These are phyloP conservation scores for Hyles euphorbiae DNA, from an alignment of 1,140 invertebrate genomes.

Conservation along the genomic window DNA sequence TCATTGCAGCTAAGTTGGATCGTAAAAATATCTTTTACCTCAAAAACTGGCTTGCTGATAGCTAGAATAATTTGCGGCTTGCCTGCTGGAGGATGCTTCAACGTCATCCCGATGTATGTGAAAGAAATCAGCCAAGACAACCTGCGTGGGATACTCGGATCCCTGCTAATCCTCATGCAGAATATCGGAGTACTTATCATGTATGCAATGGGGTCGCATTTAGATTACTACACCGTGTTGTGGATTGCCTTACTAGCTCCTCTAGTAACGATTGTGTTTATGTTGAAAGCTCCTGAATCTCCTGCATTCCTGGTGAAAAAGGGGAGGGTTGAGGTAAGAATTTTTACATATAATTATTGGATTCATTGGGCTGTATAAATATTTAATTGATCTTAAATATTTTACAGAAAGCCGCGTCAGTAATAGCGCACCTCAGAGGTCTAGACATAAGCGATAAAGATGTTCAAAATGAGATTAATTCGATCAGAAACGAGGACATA, in stretches of 20 bases:
- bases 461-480: slow-evolving; percentile 21
- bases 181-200: slow-evolving; percentile 35
- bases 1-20: slow-evolving; percentile 26
- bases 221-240: slow-evolving; percentile 50
- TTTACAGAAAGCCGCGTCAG: slow-evolving; percentile 25
- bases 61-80: slow-evolving; percentile 21
- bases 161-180: slow-evolving; percentile 15
- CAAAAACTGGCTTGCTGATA: slow-evolving; percentile 13
- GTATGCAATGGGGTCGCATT: slow-evolving; percentile 73
- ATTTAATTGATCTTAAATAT: no score
- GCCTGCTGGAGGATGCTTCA: slow-evolving; percentile 20
- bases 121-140: slow-evolving; percentile 28
- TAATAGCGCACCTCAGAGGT: slow-evolving; percentile 19
- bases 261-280: slow-evolving; percentile 13
- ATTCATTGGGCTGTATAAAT: no score
- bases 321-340: slow-evolving; percentile 23
- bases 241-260: slow-evolving; percentile 21
- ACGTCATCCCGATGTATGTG: slow-evolving; percentile 21
- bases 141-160: slow-evolving; percentile 15
- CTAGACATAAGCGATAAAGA: slow-evolving; percentile 17
- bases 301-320: slow-evolving; percentile 32
- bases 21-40: slow-evolving; percentile 15
- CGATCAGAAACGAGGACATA: slow-evolving; percentile 24
- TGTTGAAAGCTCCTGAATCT: slow-evolving; percentile 31
- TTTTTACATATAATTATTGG: neutral